Evolutionary conservation across 2,888 invertebrate species (phyloP).

Genomic region (Eristalis pertinax): DNA sequence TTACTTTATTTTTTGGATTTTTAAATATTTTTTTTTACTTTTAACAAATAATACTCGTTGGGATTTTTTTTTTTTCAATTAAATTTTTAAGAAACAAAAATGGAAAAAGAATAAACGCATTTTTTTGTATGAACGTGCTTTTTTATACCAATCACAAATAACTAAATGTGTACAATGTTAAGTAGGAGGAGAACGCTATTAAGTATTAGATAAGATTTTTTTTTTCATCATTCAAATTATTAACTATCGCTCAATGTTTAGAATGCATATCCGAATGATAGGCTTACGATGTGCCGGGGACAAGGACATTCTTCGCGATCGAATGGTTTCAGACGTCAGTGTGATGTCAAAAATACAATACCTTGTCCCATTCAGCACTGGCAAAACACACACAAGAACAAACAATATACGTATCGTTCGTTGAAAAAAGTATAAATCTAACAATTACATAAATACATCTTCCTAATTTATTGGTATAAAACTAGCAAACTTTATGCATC

Average conservation of each 20-base stretch:
- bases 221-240: background rate
- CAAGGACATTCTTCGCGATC: background rate
- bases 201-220: constrained; percentile 13
- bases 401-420: background rate
- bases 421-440: background rate
- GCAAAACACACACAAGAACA: background rate
- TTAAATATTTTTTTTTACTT: constrained; percentile 4
- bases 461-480: constrained; percentile 65
- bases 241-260: constrained; percentile 51
- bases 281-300: constrained; percentile 24
- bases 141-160: constrained; percentile 58
- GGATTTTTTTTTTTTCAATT: constrained; percentile 22
- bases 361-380: background rate
- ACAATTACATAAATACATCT: background rate
- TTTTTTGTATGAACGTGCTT: constrained; percentile 35
- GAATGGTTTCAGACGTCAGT: background rate
- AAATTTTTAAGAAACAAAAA: constrained; percentile 8
- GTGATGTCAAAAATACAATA: background rate
- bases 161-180: constrained; percentile 56
- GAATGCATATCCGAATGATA: constrained; percentile 58
- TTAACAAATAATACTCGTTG: constrained; percentile 53
- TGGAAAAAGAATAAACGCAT: background rate
- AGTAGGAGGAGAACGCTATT: constrained; percentile 20
- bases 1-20: background rate
- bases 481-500: constrained; percentile 39